A percentile compares a stretch with the other conserved stretches of the same genome.
These are phyloP conservation scores for Hiodon tergisus DNA, from an alignment of 2,113 vertebrate genomes.

Conservation along the genomic window DNA sequence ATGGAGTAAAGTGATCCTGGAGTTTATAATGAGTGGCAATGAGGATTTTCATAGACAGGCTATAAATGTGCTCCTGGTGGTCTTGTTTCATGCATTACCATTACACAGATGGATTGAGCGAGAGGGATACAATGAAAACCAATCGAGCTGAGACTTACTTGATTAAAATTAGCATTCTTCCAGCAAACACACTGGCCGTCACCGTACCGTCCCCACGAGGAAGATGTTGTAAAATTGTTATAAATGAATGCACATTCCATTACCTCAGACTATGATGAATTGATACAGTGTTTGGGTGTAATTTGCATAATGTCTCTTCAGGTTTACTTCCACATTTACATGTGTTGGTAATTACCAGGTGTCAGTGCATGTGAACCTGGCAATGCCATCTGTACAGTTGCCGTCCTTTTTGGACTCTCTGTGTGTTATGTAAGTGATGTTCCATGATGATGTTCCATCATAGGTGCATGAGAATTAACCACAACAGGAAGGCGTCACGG, in stretches of 20 bases:
- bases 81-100: slow-evolving; percentile 41
- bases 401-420: neutral
- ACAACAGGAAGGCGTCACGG: no score
- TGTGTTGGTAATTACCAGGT: slow-evolving; percentile 42
- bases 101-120: slow-evolving; percentile 26
- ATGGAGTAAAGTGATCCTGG: neutral
- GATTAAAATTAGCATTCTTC: neutral
- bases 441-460: no score
- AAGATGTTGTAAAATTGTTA: slow-evolving; percentile 20
- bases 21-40: neutral
- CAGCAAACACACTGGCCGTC: slow-evolving; percentile 3
- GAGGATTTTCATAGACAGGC: neutral
- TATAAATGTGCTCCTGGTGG: slow-evolving; percentile 33
- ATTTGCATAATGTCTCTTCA: slow-evolving; percentile 59
- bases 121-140: neutral
- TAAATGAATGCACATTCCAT: slow-evolving; percentile 38
- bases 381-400: neutral
- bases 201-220: slow-evolving; percentile 33
- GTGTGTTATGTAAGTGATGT: no score
- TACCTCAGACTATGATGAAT: slow-evolving; percentile 51
- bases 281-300: slow-evolving; percentile 45
- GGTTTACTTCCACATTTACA: slow-evolving; percentile 48
- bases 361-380: slow-evolving; percentile 16
- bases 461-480: no score
- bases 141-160: no score